Evolutionary conservation across 2,113 vertebrate genomes (phyloP), one percentile per base, ranked within the genome.

Genomic region (Mungos mungo): DNA sequence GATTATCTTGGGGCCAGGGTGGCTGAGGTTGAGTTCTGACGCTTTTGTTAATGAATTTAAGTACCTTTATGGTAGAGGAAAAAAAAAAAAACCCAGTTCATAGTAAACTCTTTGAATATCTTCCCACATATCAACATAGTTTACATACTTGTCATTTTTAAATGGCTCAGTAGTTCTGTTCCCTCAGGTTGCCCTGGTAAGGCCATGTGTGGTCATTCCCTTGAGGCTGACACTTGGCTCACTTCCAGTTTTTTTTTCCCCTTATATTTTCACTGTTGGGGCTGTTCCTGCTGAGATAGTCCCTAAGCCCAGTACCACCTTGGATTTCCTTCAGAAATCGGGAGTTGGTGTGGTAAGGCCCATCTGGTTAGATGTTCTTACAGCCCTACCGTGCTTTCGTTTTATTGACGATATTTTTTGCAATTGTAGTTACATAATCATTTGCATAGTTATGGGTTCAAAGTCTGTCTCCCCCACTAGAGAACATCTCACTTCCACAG

Each of bases 111-210:
- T 66, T 25, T 84, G 69, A 86, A 18, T 72, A 89, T 97, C 87
- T 88, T 60, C 60, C 79, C 87, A 76, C 69, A 76, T 81, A 77
- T 95, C 95, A 80, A 13, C 97, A 97, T 96, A 96, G 90, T 47
- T 95, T 47, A 88, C 97, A 97, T 97, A 71, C 71, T 95, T 96
- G 88, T 31, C 95, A 95, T 97, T 97, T 96, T 96, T 95, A 52
- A 97, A 88, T 85, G 95, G 95, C 71, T 96, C 97, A 93, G 16
- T 96, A 63, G 86, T 89, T 87, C 41, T 12, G 93, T 79, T 88
- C 50, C n/a, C 65, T 66, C 52, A 27, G 77, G 92, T 94, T 81
- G 35, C 91, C 77, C 27, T 77, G 57, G n/a, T 74, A 80, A 89
- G 84, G 38, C 80, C 41, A 1, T 18, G 45, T n/a, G 69, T n/a